Evolutionary conservation across 2,888 invertebrate species (phyloP).

Genomic region (Plemyria rubiginata): DNA sequence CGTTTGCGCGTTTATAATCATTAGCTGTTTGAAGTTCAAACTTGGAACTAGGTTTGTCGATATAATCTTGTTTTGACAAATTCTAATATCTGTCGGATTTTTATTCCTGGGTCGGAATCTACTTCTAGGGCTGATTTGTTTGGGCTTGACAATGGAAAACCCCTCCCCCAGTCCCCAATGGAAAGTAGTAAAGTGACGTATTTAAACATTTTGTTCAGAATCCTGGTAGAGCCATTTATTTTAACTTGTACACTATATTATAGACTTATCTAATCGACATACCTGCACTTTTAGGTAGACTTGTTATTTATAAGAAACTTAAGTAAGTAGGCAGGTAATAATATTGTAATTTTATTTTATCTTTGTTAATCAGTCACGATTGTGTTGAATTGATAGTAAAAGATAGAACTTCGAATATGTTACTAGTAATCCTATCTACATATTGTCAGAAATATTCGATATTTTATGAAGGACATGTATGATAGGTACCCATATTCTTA

Average conservation of each 20-base stretch:
- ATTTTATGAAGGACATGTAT: constrained; percentile 10
- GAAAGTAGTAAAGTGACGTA: no score
- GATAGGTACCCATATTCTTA: neutral
- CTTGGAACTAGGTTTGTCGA: neutral
- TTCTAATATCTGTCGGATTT: no score
- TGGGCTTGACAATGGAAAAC: no score
- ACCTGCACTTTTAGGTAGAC: neutral
- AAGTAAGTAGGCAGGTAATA: constrained; percentile 8
- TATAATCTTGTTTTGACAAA: no score
- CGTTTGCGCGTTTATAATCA: neutral
- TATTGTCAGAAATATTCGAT: constrained; percentile 6
- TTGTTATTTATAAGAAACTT: neutral
- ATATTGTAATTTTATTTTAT: constrained; percentile 25
- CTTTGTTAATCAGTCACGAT: constrained; percentile 40
- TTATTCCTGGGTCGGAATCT: no score
- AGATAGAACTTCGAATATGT: constrained; percentile 11
- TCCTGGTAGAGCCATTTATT: no score
- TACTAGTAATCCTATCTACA: no score
- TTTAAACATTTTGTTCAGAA: no score
- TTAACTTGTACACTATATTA: no score
- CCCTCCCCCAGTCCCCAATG: no score
- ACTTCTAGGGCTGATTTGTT: no score
- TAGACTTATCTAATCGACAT: neutral
- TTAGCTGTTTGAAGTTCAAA: constrained; percentile 1
- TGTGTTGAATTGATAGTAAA: constrained; percentile 21